These are phyloP conservation scores for Syndactyla subalaris DNA, from an alignment of 2,797 vertebrate species.

Conservation along the genomic window DNA sequence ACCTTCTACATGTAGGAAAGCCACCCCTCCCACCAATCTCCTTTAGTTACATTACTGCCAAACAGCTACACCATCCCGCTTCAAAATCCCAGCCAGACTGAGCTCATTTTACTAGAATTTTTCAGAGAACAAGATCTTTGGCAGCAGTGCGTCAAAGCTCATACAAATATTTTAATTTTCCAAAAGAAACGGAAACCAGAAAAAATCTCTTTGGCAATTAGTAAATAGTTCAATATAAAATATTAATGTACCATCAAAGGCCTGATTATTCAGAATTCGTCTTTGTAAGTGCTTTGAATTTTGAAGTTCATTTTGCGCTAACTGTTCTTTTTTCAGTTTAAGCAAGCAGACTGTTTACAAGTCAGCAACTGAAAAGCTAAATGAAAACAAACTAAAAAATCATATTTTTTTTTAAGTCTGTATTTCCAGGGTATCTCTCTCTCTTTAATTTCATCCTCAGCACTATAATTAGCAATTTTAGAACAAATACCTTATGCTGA, in stretches of 20 bases:
- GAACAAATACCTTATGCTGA: background rate
- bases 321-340: background rate
- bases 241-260: background rate
- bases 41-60: background rate
- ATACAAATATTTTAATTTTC: background rate
- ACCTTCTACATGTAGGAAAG: background rate
- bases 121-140: background rate
- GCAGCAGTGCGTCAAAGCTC: background rate
- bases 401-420: background rate
- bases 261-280: background rate
- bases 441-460: background rate
- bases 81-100: background rate
- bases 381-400: background rate
- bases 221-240: slow-evolving; percentile 18
- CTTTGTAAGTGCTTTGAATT: background rate
- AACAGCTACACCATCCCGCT: background rate
- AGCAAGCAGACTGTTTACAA: background rate
- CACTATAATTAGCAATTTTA: background rate
- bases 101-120: background rate
- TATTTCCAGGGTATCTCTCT: background rate
- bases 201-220: background rate
- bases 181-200: background rate
- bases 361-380: background rate
- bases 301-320: background rate
- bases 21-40: background rate